Evolutionary conservation across 2,888 invertebrate genomes (phyloP).

Genomic region (Rhyacophila evoluta): DNA sequence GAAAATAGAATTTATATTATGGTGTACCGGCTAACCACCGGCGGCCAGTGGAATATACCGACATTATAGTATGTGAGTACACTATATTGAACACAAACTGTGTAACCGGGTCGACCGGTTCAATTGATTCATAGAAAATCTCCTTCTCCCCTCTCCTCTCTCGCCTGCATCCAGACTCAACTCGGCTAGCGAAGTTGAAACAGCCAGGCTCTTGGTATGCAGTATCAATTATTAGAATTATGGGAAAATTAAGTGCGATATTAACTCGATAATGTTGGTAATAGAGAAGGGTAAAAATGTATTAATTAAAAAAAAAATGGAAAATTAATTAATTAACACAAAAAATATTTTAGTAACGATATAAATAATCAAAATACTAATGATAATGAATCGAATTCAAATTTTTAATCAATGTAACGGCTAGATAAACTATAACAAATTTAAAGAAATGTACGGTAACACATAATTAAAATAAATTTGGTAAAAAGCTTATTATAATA

Average conservation of each 20-base stretch:
- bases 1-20: not conserved
- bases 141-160: not conserved
- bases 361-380: too few species aligned
- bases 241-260: not conserved
- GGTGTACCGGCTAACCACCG: not conserved
- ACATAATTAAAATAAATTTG: too few species aligned
- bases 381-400: too few species aligned
- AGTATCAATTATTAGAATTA: not conserved
- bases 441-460: too few species aligned
- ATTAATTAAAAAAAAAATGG: too few species aligned
- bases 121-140: slow-evolving; percentile 16
- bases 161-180: not conserved
- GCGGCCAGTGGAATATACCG: not conserved
- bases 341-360: too few species aligned
- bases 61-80: not conserved
- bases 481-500: too few species aligned
- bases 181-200: not conserved
- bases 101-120: not conserved
- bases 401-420: too few species aligned
- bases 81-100: not conserved
- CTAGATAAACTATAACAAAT: too few species aligned
- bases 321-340: too few species aligned
- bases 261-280: not conserved
- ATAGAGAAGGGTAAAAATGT: not conserved
- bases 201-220: not conserved